Conservation (phyloP, 2,797 vertebrate genomes). For the Anguilla anguilla region DNA sequence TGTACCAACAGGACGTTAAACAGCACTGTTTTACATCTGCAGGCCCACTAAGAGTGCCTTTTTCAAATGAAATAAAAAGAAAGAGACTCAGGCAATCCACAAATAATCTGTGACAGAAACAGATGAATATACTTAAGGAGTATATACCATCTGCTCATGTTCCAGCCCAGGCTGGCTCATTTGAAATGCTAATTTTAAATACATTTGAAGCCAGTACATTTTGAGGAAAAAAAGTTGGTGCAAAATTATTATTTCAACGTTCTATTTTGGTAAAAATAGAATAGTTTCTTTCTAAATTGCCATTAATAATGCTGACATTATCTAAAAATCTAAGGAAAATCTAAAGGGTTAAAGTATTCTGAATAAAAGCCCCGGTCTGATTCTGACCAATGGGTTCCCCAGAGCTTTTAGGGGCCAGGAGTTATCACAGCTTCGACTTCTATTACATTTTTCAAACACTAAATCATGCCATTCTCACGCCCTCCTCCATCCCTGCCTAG, state of each 20-base stretch:
- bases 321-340: not conserved
- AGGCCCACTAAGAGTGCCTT: no score
- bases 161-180: not conserved
- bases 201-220: not conserved
- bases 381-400: conserved; percentile 50
- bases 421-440: conserved; percentile 70
- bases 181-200: not conserved
- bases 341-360: not conserved
- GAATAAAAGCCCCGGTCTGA: conserved; percentile 24
- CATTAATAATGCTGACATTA: not conserved
- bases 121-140: not conserved
- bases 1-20: conserved; percentile 15
- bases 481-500: conserved; percentile 64
- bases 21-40: not conserved
- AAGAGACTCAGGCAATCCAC: conserved; percentile 34
- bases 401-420: conserved; percentile 64
- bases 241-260: not conserved
- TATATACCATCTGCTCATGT: not conserved
- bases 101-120: conserved; percentile 41
- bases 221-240: no score
- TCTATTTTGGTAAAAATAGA: not conserved
- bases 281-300: not conserved
- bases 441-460: conserved; percentile 66
- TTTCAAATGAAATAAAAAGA: not conserved
- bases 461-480: conserved; percentile 76